Percentiles rank a stretch among this genome's conserved stretches.
Conservation (phyloP, 1,140 invertebrate genomes). For the Oryctes rhinoceros region DNA sequence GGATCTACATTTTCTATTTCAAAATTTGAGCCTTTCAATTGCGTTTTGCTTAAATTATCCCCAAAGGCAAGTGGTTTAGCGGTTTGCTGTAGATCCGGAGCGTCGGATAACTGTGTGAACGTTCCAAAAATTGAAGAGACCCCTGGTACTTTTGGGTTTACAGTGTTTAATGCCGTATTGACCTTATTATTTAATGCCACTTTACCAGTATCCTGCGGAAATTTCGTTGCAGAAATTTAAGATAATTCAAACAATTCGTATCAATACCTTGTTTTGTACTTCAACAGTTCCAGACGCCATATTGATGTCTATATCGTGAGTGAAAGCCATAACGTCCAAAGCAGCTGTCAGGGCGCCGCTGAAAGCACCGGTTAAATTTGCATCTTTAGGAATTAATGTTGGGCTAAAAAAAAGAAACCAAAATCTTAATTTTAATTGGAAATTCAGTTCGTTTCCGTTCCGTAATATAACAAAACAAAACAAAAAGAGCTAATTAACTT, state of each 20-base stretch:
- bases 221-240: constrained; percentile 26
- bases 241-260: background rate
- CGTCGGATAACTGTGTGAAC: constrained; percentile 1
- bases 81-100: background rate
- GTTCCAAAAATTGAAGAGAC: constrained; percentile 16
- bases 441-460: too few species aligned
- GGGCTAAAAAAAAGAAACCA: constrained; percentile 41
- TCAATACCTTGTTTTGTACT: background rate
- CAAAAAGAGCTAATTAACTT: too few species aligned
- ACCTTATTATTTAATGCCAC: constrained; percentile 17
- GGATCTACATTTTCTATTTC: constrained; percentile 60
- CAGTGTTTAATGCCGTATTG: background rate
- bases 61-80: background rate
- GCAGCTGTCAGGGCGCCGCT: constrained; percentile 75
- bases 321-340: constrained; percentile 83
- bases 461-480: too few species aligned
- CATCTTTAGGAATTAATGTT: constrained; percentile 56
- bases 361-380: constrained; percentile 63
- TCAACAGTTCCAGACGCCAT: background rate
- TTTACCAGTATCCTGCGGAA: background rate
- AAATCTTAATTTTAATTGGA: constrained; percentile 11
- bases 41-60: background rate
- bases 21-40: background rate
- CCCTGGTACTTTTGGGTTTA: background rate
- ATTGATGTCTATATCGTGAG: constrained; percentile 69